Percentiles rank a stretch among this genome's conserved stretches.
These are phyloP conservation scores for Garrulus glandarius DNA, from an alignment of 2,797 vertebrate genomes.

Conservation along the genomic window DNA sequence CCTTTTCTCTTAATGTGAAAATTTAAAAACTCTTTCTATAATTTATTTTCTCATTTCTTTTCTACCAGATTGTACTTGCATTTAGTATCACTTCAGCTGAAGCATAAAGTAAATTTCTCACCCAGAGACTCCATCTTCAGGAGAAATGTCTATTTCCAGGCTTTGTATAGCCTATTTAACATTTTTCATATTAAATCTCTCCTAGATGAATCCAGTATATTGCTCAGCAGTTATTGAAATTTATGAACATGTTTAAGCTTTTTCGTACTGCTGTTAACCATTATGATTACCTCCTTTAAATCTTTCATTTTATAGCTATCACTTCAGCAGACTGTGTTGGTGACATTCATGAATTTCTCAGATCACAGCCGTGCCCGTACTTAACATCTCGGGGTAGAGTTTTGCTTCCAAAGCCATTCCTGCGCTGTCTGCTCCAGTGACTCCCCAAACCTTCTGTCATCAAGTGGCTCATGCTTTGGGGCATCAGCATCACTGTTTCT, in stretches of 20 bases:
- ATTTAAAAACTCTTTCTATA: not conserved
- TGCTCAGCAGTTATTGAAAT: constrained; percentile 56
- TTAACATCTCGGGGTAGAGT: not conserved
- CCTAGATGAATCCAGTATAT: constrained; percentile 36
- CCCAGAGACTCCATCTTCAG: constrained; percentile 36
- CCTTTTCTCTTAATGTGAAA: constrained; percentile 22
- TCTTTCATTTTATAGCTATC: constrained; percentile 38
- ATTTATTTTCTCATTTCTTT: constrained; percentile 24
- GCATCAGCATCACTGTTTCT: rapidly evolving
- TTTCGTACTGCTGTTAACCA: constrained; percentile 43
- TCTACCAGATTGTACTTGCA: constrained; percentile 12
- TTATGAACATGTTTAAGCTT: constrained; percentile 56
- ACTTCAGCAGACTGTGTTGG: constrained; percentile 11
- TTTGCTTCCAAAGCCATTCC: not conserved
- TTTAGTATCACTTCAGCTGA: constrained; percentile 40
- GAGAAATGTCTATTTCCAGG: constrained; percentile 9
- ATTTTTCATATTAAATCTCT: constrained; percentile 56
- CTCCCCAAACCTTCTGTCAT: not conserved
- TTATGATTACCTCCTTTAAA: constrained; percentile 47
- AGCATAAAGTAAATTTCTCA: constrained; percentile 38
- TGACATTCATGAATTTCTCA: constrained; percentile 27
- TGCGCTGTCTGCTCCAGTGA: not conserved
- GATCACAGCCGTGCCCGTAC: rapidly evolving
- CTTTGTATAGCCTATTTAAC: constrained; percentile 35
- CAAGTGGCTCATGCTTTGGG: not conserved